phyloP scores from a whole-genome alignment of 1,140 invertebrate genomes.

The Trichoplusia ni region DNA sequence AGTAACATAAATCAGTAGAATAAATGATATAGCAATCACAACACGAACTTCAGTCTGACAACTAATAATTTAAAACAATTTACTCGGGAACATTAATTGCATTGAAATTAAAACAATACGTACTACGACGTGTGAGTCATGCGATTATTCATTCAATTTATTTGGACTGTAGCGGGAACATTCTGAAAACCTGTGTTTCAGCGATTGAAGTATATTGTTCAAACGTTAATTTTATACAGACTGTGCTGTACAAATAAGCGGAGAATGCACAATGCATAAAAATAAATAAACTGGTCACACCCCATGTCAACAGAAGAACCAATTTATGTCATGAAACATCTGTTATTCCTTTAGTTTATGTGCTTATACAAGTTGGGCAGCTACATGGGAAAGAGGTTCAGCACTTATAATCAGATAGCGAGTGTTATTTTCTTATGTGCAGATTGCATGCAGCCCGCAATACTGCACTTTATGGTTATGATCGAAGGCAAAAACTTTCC shows the following conservation, averaged over 20 bases:
- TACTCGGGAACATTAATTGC: slow-evolving; percentile 10
- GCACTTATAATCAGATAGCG: slow-evolving; percentile 19
- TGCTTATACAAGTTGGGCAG: slow-evolving; percentile 2
- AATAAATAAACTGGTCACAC: background rate
- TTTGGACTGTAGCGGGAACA: slow-evolving; percentile 29
- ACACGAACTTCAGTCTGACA: slow-evolving; percentile 4
- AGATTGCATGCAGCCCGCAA: slow-evolving; percentile 12
- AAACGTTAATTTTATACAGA: background rate
- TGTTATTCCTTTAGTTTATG: slow-evolving; percentile 5
- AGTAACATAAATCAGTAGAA: slow-evolving; percentile 16
- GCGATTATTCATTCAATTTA: slow-evolving; percentile 39
- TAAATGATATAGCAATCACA: background rate
- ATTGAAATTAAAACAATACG: slow-evolving; percentile 19
- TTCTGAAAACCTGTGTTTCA: slow-evolving; percentile 25
- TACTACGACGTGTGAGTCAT: slow-evolving; percentile 10
- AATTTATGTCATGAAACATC: background rate
- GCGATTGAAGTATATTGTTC: slow-evolving; percentile 4
- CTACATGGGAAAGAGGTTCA: background rate
- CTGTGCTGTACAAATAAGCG: background rate
- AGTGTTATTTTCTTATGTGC: slow-evolving; percentile 13
- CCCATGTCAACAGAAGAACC: background rate
- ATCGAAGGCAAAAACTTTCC: background rate
- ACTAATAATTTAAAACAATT: slow-evolving; percentile 26
- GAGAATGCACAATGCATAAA: background rate
- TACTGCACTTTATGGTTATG: slow-evolving; percentile 2